Evolutionary conservation across 2,113 vertebrate species (phyloP).

Genomic region (Emydocephalus ijimae): DNA sequence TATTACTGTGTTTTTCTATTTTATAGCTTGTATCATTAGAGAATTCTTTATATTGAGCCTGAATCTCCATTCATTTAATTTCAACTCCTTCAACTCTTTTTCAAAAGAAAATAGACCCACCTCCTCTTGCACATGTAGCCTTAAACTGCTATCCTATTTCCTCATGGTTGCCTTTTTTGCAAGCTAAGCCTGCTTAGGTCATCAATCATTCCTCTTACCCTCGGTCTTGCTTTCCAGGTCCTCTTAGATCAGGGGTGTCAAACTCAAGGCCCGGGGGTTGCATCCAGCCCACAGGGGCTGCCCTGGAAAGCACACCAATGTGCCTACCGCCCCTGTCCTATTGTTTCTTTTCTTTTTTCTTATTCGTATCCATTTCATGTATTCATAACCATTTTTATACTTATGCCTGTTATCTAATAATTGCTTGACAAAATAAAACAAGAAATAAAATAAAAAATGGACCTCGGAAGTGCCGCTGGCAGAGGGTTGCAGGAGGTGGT

Average conservation of each 20-base stretch:
- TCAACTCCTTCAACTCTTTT: background rate
- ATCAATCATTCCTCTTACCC: background rate
- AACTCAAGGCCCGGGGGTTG: no score
- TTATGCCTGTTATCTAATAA: no score
- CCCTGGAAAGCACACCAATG: no score
- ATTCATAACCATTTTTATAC: no score
- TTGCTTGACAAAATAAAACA: no score
- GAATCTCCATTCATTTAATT: background rate
- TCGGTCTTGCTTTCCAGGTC: background rate
- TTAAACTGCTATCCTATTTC: background rate
- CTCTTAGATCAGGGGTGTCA: background rate
- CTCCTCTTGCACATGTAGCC: background rate
- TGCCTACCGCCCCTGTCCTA: no score
- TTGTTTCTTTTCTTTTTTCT: no score
- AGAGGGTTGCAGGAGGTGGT: no score
- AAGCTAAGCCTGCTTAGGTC: background rate
- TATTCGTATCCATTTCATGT: no score
- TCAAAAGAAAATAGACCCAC: background rate
- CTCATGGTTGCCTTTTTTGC: background rate
- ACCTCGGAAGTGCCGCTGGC: no score
- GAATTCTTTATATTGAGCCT: background rate
- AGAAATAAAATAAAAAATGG: no score
- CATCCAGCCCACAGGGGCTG: no score
- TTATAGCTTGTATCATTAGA: background rate
- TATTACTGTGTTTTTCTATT: background rate